Evolutionary conservation across 2,113 vertebrate genomes (phyloP).

Genomic region (Anser brachyrhynchus): DNA sequence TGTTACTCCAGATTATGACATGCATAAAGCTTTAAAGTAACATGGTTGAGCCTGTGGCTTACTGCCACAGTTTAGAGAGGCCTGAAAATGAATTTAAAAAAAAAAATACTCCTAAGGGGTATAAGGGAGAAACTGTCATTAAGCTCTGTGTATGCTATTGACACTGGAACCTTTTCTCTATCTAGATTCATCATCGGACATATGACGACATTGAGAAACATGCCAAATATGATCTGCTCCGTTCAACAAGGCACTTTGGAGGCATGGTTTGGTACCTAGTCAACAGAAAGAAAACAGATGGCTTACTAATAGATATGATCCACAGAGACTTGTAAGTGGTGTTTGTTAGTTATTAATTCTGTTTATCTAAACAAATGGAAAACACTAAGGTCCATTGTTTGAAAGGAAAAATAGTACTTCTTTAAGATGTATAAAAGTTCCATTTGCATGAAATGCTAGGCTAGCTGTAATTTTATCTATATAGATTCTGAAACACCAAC

Average conservation of each 20-base stretch:
- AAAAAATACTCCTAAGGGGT: background rate
- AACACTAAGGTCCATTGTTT: fast-evolving
- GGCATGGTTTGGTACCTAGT: conserved; percentile 92
- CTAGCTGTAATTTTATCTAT: background rate
- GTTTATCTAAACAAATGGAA: background rate
- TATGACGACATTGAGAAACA: conserved; percentile 90
- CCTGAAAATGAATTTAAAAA: background rate
- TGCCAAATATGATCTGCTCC: conserved; percentile 87
- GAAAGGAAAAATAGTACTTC: background rate
- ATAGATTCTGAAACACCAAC: background rate
- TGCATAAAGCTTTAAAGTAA: background rate
- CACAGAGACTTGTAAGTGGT: conserved; percentile 89
- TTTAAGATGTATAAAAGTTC: background rate
- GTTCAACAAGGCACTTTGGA: conserved; percentile 92
- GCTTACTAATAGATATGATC: conserved; percentile 91
- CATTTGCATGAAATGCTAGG: background rate
- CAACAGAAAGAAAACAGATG: conserved; percentile 83
- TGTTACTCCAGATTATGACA: background rate
- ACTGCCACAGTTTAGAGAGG: background rate
- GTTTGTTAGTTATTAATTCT: background rate
- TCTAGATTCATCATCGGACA: conserved; percentile 82
- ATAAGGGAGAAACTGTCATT: background rate
- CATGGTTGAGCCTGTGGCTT: background rate
- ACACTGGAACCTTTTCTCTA: background rate
- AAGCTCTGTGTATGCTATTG: background rate